Base-by-base conservation (phyloP, 2,888 invertebrate species). In the Tipula vernalis region DNA sequence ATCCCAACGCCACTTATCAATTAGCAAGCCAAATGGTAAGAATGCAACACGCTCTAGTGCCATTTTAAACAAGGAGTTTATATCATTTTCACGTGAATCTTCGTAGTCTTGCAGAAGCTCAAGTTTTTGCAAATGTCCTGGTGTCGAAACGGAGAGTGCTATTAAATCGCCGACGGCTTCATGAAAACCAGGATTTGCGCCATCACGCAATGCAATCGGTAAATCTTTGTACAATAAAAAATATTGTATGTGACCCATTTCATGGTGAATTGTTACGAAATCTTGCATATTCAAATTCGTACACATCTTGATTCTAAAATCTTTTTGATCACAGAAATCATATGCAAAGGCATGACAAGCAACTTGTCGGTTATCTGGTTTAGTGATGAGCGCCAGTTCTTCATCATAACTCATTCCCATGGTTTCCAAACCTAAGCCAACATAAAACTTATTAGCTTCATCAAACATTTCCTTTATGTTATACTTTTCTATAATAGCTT, bases 161-260 rank as follows among this genome's bases (percentile, higher is more conserved):
- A 96, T 93, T 0, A 94, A 94, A 89, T 96, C 96, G 5, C 96
- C 96, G 3, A 95, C 94, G 0, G 95, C 95, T 91, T 96, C 95
- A 89, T 96, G 95, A 15, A 85, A 88, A 91, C 92, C 92, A 88
- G 92, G 92, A 89, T 93, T 93, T 0, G 92, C 93, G 3, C 92
- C 92, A 18, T 89, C 90, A 87, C 93, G 89, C 89, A 93, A 93
- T 0, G 91, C 88, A 57, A 91, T 89, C 2, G 92, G 92, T 88
- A 91, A 91, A 87, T 92, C 88, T 86, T 91, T 91, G 88, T 93
- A 86, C 87, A 91, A 90, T 86, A 92, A 89, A 88, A 90, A 93
- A 88, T 93, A 93, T 88, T 93, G 91, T 42, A 93, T 92, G 88
- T 93, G 93, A 0, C 93, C 93, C 92, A 93, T 91, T 88, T 92